Conservation (phyloP, 2,797 vertebrate genomes). For the Xiphophorus birchmanni region DNA sequence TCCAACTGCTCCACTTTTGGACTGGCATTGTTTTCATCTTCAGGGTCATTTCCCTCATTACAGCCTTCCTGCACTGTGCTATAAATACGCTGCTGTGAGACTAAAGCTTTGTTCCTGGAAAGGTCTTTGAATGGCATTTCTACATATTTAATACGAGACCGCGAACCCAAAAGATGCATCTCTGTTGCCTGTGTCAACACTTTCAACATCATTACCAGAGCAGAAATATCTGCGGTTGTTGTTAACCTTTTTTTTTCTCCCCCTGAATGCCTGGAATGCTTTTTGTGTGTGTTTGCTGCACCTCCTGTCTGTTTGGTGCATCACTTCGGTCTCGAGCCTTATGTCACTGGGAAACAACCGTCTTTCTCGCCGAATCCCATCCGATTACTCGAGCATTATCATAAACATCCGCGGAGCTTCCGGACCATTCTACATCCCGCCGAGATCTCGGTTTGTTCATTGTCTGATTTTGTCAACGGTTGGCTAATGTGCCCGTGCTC, state of each 20-base stretch:
- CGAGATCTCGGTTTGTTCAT: slow-evolving; percentile 70
- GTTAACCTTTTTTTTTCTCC: slow-evolving; percentile 78
- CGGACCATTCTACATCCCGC: slow-evolving; percentile 81
- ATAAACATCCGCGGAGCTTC: slow-evolving; percentile 86
- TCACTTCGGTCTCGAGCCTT: slow-evolving; percentile 72
- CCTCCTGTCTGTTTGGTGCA: slow-evolving; percentile 83
- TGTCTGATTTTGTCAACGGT: slow-evolving; percentile 83
- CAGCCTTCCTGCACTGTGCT: slow-evolving; percentile 78
- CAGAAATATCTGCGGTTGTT: slow-evolving; percentile 80
- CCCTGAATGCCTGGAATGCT: slow-evolving; percentile 80
- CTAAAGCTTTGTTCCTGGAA: slow-evolving; percentile 76
- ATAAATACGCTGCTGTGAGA: slow-evolving; percentile 85
- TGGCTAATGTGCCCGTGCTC: slow-evolving; percentile 88
- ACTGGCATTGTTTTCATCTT: slow-evolving; percentile 82
- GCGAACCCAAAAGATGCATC: slow-evolving; percentile 49
- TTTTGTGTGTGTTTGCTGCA: slow-evolving; percentile 85
- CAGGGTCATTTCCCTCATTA: slow-evolving; percentile 85
- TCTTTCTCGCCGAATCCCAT: slow-evolving; percentile 87
- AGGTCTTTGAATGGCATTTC: slow-evolving; percentile 80
- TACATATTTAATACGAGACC: slow-evolving; percentile 83
- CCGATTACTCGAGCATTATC: slow-evolving; percentile 76
- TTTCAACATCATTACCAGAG: slow-evolving; percentile 73
- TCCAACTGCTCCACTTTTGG: slow-evolving; percentile 87
- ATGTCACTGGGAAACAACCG: slow-evolving; percentile 80
- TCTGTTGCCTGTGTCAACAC: slow-evolving; percentile 64